A percentile compares a stretch with the other conserved stretches of the same genome.
phyloP scores from a whole-genome alignment of 2,888 invertebrate species.

The Volucella inanis region DNA sequence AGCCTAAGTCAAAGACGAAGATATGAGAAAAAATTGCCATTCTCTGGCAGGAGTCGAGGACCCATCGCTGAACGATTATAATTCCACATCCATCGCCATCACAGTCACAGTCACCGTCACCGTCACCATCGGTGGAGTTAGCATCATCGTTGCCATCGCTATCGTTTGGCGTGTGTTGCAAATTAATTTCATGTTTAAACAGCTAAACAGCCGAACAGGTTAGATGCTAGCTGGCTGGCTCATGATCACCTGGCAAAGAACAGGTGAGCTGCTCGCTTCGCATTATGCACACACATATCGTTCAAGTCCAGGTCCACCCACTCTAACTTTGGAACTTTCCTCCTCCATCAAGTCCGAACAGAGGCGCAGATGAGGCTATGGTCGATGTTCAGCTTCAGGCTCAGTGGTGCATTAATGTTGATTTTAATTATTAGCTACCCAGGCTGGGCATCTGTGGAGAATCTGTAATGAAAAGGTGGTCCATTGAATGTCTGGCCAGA shows the following conservation, averaged over 20 bases:
- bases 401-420: slow-evolving; percentile 51
- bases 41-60: slow-evolving; percentile 32
- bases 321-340: slow-evolving; percentile 54
- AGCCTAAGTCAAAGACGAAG: slow-evolving; percentile 20
- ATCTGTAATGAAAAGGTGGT: slow-evolving; percentile 73
- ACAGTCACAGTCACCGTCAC: slow-evolving; percentile 41
- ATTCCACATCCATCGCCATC: slow-evolving; percentile 65
- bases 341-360: slow-evolving; percentile 25
- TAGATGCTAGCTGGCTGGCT: slow-evolving; percentile 32
- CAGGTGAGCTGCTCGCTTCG: slow-evolving; percentile 62
- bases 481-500: slow-evolving; percentile 51
- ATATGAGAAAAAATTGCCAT: slow-evolving; percentile 58
- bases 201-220: slow-evolving; percentile 60
- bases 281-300: slow-evolving; percentile 56
- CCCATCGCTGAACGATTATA: slow-evolving; percentile 62
- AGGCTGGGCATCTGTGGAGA: slow-evolving; percentile 55
- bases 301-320: slow-evolving; percentile 36
- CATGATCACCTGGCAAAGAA: slow-evolving; percentile 53
- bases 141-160: slow-evolving; percentile 31
- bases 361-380: slow-evolving; percentile 36
- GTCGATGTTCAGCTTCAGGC: slow-evolving; percentile 22
- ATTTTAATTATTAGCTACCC: slow-evolving; percentile 71
- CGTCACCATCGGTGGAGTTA: slow-evolving; percentile 27
- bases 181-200: slow-evolving; percentile 75
- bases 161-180: slow-evolving; percentile 70